Evolutionary conservation across 2,888 invertebrate species (phyloP), one percentile per base, ranked within the genome.

Genomic region (Schrankia costaestrigalis): DNA sequence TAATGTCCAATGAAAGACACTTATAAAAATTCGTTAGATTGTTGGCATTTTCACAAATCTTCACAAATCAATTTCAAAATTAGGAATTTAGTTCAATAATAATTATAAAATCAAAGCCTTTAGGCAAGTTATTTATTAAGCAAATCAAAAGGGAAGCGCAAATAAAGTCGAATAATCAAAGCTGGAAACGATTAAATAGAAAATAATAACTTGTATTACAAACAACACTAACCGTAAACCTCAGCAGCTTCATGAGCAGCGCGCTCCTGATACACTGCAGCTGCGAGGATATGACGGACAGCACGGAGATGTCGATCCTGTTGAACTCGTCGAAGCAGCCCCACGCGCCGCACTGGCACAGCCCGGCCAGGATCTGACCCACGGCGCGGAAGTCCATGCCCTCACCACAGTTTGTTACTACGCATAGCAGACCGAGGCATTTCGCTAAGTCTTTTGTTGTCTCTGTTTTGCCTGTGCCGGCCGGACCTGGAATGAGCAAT

Each of bases 281-380:
- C 71, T 97, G 97, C 0, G 95, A 94, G 0, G 97, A 97, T 63
- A 98, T 97, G 1, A 97, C 97, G 9, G 97, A 97, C 11, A 97
- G 83, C 26, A 97, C 97, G 0, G 97, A 97, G 3, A 96, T 93
- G 48, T 97, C 96, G 50, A 98, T 97, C 18, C 97, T 89, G 78
- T 97, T 97, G 82, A 97, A 97, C 79, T 97, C 97, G 56, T 97
- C 97, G 68, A 97, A 97, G 72, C 97, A 97, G 1, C 97, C 97
- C 97, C 97, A 97, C 2, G 97, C 96, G 0, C 97, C 97, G 69
- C 95, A 95, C 70, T 95, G 95, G 33, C 93, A 93, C 30, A 96
- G 81, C 1, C 95, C 92, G 0, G 93, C 92, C 3, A 96, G 79
- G 47, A 93, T 95, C 61, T 86, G 86, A 0, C 84, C 85, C 1